Base-by-base conservation (phyloP, 2,113 vertebrate genomes). In the Limanda limanda region DNA sequence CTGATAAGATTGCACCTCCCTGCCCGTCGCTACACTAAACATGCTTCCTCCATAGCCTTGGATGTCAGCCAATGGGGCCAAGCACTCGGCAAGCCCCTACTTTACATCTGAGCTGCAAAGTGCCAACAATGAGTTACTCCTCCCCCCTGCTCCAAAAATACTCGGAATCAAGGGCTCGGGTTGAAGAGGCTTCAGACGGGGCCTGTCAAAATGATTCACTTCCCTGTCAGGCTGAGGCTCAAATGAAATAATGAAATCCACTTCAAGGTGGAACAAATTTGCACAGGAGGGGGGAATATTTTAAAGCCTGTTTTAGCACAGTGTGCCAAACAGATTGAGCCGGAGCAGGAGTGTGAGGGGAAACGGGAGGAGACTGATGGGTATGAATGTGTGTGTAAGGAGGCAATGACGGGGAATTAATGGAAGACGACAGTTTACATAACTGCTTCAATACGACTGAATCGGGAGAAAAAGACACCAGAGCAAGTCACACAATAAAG, bases 191-290 rank as follows among this genome's bases (percentile, higher is more conserved):
- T 94, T 92, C 91, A 94, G 92, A 94, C 87, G 74, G 87, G 74
- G 88, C 83, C 92, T 94, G 93, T 94, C 94, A 94, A 92, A 92
- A 91, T 94, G 93, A 94, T 94, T 95, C 94, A 95, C 92, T 93
- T 91, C 91, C 91, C 91, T 93, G 94, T 93, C 93, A 95, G 91
- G 77, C 87, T 14, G 76, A 77, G 74, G 81, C 92, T 88, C 91
- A 92, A 92, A 94, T 94, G 88, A 94, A 95, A 94, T 93, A 93
- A 95, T 94, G 92, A 94, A 95, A 94, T 93, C 93, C 89, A 93
- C 90, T 93, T 93, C 92, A 92, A 94, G 94, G 91, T 92, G 93
- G 92, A 94, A 94, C 91, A 93, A 92, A 95, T 94, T 91, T 92
- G 88, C 86, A 90, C 91, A 86, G 88, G 86, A 92, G 83, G 91